These are phyloP conservation scores for Drosophila niveifrons DNA, from an alignment of 2,888 invertebrate species.

Conservation along the genomic window DNA sequence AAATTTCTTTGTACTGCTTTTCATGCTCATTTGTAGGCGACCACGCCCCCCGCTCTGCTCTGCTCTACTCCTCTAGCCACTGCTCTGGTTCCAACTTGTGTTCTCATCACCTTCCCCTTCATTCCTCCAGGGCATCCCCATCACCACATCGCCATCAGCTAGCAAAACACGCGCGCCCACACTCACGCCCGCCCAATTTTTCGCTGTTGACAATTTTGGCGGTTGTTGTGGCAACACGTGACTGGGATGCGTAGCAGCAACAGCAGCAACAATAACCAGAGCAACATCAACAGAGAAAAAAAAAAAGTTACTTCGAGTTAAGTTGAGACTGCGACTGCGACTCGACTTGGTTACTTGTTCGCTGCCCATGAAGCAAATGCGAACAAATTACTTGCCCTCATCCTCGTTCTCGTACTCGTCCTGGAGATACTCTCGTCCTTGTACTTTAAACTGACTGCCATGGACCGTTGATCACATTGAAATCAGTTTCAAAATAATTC, in stretches of 20 bases:
- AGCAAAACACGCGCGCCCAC: slow-evolving; percentile 50
- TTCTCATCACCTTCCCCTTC: background rate
- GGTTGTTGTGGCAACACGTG: slow-evolving; percentile 80
- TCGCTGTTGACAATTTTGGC: slow-evolving; percentile 81
- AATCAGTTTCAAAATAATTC: slow-evolving; percentile 81
- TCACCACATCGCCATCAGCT: slow-evolving; percentile 22
- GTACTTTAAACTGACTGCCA: slow-evolving; percentile 69
- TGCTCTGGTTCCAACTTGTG: background rate
- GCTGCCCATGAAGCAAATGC: slow-evolving; percentile 41
- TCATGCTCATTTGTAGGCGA: slow-evolving; percentile 68
- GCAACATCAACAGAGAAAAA: slow-evolving; percentile 12
- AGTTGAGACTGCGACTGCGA: slow-evolving; percentile 34
- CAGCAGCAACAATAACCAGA: slow-evolving; percentile 18
- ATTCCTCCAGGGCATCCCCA: background rate
- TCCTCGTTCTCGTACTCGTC: slow-evolving; percentile 16
- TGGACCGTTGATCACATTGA: slow-evolving; percentile 76
- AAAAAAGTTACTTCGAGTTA: slow-evolving; percentile 57
- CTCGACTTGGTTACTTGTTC: slow-evolving; percentile 39
- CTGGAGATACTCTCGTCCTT: slow-evolving; percentile 14
- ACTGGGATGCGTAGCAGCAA: slow-evolving; percentile 74
- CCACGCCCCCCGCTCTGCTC: slow-evolving; percentile 38
- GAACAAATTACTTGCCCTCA: slow-evolving; percentile 48
- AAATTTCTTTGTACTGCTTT: slow-evolving; percentile 80
- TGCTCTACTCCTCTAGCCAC: background rate
- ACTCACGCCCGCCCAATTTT: slow-evolving; percentile 80